Evolutionary conservation across 2,113 vertebrate species (phyloP).

Genomic region (Amazona vittata): DNA sequence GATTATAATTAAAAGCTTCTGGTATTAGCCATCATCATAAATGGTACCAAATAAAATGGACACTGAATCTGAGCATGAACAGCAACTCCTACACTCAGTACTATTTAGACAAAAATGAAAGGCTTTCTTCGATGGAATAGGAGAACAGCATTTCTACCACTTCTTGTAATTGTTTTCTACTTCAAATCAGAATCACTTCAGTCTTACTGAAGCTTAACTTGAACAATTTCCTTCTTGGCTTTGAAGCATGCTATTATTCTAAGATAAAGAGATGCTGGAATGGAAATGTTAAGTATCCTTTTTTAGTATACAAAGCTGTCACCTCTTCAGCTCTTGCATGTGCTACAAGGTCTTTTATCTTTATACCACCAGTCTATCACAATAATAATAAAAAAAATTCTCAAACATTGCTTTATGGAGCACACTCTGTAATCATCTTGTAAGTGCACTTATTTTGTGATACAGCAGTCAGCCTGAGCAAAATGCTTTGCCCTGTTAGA

Average conservation of each 20-base stretch:
- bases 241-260: not conserved
- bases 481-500: constrained; percentile 20
- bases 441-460: constrained; percentile 18
- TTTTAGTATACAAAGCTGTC: constrained; percentile 6
- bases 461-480: not conserved
- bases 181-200: not conserved
- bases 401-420: not conserved
- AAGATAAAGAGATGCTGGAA: constrained; percentile 26
- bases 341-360: constrained; percentile 12
- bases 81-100: not conserved
- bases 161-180: not conserved
- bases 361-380: not conserved
- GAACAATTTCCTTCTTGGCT: not conserved
- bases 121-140: not conserved
- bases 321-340: not conserved
- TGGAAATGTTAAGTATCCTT: constrained; percentile 10
- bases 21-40: not conserved
- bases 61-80: not conserved
- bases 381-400: not conserved
- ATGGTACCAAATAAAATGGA: not conserved
- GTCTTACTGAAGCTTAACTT: not conserved
- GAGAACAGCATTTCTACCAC: not conserved
- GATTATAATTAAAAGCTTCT: not conserved
- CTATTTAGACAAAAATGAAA: not conserved
- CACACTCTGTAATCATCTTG: constrained; percentile 14